Evolutionary conservation across 2,888 invertebrate genomes (phyloP).

Genomic region (Steinernema scapterisci): DNA sequence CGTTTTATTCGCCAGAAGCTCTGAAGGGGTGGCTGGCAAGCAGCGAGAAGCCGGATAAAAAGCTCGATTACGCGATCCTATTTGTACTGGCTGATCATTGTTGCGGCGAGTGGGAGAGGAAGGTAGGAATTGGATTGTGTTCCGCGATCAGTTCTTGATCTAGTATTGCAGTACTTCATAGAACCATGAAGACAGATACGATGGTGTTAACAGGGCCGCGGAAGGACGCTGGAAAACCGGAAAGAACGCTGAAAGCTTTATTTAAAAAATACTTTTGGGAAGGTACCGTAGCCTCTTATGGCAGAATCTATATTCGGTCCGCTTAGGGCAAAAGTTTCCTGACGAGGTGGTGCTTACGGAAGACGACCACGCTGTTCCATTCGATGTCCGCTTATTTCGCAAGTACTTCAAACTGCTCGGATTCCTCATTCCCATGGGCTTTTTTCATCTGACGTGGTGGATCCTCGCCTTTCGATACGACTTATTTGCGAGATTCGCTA

Average conservation of each 20-base stretch:
- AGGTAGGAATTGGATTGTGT: no score
- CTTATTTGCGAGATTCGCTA: constrained; percentile 59
- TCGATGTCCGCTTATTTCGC: constrained; percentile 1
- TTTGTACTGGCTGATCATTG: no score
- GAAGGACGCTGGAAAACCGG: background rate
- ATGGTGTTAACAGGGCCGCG: no score
- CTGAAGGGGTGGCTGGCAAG: background rate
- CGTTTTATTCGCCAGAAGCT: background rate
- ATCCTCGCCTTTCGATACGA: constrained; percentile 41
- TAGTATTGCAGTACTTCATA: no score
- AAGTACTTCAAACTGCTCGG: constrained; percentile 42
- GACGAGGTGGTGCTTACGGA: background rate
- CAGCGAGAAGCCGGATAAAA: background rate
- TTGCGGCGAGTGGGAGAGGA: no score
- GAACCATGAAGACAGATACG: no score
- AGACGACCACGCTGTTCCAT: background rate
- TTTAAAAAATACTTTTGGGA: background rate
- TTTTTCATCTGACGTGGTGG: constrained; percentile 39
- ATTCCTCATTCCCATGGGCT: constrained; percentile 41
- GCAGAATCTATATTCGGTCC: background rate
- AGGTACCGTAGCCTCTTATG: background rate
- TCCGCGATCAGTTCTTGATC: no score
- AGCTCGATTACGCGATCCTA: background rate
- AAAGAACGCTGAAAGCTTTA: background rate
- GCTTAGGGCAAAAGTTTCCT: constrained; percentile 4